These are phyloP conservation scores for Phacellophora camtschatica DNA, from an alignment of 30 jellyfish, hydroid and myxozoan species.

Conservation along the genomic window DNA sequence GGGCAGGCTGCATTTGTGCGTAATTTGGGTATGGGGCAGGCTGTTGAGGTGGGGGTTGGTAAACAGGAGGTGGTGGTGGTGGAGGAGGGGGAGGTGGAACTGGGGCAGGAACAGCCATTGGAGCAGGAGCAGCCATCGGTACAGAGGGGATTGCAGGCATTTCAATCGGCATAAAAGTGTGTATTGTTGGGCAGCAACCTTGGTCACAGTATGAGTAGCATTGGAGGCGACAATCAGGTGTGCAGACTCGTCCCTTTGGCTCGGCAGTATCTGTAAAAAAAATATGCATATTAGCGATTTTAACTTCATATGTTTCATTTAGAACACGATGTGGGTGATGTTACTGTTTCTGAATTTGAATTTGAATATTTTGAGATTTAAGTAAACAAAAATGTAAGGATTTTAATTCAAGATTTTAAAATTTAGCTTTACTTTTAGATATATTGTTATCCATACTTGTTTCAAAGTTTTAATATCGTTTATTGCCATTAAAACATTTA, in stretches of 20 bases:
- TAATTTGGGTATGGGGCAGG: constrained; percentile 67
- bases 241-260: constrained; percentile 95
- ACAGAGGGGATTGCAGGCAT: constrained; percentile 42
- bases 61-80: constrained; percentile 46
- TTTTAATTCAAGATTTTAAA: no score
- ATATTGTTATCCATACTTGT: no score
- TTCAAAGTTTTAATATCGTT: no score
- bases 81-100: constrained; percentile 79
- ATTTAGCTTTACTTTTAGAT: no score
- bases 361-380: no score
- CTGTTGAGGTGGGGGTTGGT: constrained; percentile 64
- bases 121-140: constrained; percentile 59
- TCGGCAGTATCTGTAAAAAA: constrained; percentile 80
- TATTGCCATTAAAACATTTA: no score
- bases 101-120: constrained; percentile 49
- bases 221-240: constrained; percentile 92
- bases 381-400: no score
- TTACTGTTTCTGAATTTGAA: no score
- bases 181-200: constrained; percentile 81
- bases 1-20: constrained; percentile 54
- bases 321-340: no score
- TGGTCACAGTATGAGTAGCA: constrained; percentile 95
- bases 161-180: constrained; percentile 25
- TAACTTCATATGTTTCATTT: no score
- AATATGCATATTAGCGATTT: not conserved